Conservation (phyloP, 2,797 vertebrate genomes). For the Neopelma chrysocephalum region DNA sequence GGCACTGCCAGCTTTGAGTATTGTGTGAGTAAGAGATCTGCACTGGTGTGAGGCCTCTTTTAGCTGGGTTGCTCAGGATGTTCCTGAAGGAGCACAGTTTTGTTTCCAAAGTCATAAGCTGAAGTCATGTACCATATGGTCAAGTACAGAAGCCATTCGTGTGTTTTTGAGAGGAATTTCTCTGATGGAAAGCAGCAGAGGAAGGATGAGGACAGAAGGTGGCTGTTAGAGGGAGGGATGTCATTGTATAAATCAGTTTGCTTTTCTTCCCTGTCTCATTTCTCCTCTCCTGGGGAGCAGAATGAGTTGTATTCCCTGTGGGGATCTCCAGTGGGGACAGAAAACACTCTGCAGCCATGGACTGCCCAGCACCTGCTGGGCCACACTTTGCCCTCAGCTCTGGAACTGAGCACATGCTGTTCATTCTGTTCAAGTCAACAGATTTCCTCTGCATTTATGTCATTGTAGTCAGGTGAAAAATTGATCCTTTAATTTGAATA, state of each 20-base stretch:
- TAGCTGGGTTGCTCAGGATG: not conserved
- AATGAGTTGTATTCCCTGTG: not conserved
- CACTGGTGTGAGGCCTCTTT: not conserved
- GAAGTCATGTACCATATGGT: fast-evolving
- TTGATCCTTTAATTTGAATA: not conserved
- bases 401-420: too few species aligned
- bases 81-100: not conserved
- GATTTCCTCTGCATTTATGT: not conserved
- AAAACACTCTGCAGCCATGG: not conserved
- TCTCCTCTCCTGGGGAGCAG: not conserved
- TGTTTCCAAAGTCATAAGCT: not conserved
- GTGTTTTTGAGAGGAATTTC: not conserved
- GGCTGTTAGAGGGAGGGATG: not conserved
- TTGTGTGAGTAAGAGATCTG: not conserved
- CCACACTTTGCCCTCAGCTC: not conserved
- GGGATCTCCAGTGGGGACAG: not conserved
- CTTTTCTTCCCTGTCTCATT: not conserved
- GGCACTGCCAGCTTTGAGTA: not conserved
- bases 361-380: not conserved
- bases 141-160: not conserved
- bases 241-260: not conserved
- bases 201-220: not conserved
- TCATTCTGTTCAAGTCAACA: not conserved
- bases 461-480: not conserved
- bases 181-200: not conserved